These are phyloP conservation scores for Stomatorhinus ivindoensis DNA, from an alignment of 2,113 vertebrate species.

Conservation along the genomic window DNA sequence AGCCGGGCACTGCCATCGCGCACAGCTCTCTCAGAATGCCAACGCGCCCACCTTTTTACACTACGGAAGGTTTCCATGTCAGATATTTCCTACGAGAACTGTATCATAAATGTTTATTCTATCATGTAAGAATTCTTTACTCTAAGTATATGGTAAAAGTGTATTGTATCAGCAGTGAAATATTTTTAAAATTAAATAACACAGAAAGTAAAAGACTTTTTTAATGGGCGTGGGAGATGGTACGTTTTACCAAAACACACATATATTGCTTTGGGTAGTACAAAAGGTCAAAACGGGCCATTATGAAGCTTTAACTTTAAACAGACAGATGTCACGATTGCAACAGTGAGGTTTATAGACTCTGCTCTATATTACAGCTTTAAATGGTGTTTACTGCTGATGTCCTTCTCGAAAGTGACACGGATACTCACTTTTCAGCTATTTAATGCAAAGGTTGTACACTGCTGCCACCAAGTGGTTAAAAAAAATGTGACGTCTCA, in stretches of 20 bases:
- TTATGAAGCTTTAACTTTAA: neutral
- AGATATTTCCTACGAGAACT: conserved; percentile 86
- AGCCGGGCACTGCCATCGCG: conserved; percentile 59
- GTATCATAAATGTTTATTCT: conserved; percentile 96
- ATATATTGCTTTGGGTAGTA: neutral
- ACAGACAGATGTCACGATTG: neutral
- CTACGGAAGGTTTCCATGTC: conserved; percentile 74
- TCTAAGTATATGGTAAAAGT: conserved; percentile 96
- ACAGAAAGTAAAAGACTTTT: neutral
- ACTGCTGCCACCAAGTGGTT: neutral
- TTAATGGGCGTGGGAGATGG: neutral
- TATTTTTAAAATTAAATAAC: conserved; percentile 94
- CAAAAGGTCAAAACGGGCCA: neutral
- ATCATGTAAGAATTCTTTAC: conserved; percentile 97
- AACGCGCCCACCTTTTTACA: conserved; percentile 81
- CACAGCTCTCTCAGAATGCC: conserved; percentile 70
- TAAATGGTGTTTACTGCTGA: neutral
- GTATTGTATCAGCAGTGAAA: conserved; percentile 96
- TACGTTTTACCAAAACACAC: neutral
- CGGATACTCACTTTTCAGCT: neutral
- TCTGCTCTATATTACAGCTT: neutral
- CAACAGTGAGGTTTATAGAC: neutral
- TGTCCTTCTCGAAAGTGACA: neutral
- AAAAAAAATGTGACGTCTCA: neutral
- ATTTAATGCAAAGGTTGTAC: neutral